phyloP scores from a whole-genome alignment of 2,797 vertebrate genomes.

The Coregonus suidteri region DNA sequence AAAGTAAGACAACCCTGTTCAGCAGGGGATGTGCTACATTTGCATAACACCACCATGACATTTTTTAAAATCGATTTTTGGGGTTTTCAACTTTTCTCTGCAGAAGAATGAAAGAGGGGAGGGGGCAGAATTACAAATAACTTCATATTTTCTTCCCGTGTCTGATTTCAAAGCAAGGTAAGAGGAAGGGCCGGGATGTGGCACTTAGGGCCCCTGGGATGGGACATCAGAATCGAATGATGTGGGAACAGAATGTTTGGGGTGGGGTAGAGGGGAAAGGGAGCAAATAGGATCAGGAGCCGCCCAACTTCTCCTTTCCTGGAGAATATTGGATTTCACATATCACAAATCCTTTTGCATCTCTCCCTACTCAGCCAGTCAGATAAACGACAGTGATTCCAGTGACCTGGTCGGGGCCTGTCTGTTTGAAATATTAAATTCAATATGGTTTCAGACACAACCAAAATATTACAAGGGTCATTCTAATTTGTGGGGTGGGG shows the following conservation, averaged over 20 bases:
- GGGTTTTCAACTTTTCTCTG: too few species aligned
- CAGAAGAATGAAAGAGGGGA: constrained; percentile 1
- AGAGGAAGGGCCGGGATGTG: constrained; percentile 35
- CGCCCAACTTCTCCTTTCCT: constrained; percentile 44
- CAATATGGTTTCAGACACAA: not conserved
- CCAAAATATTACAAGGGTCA: constrained; percentile 3
- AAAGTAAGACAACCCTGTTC: not conserved
- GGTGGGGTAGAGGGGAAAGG: constrained; percentile 37
- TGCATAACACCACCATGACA: not conserved
- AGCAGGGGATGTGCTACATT: not conserved
- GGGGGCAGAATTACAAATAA: constrained; percentile 53
- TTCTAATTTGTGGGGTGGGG: not conserved
- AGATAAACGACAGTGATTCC: constrained; percentile 24
- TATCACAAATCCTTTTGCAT: constrained; percentile 31
- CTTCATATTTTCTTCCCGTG: constrained; percentile 43
- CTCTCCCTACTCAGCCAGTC: constrained; percentile 24
- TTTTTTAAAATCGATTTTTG: not conserved
- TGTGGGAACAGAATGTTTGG: constrained; percentile 47
- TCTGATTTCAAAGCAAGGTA: constrained; percentile 59
- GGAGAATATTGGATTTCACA: constrained; percentile 50
- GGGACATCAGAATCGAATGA: constrained; percentile 45
- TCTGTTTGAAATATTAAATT: constrained; percentile 2
- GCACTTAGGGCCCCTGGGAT: constrained; percentile 28
- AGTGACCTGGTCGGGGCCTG: constrained; percentile 12
- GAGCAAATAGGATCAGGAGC: constrained; percentile 56